Evolutionary conservation across 2,888 invertebrate genomes (phyloP).

Genomic region (Ctenicera cuprea): DNA sequence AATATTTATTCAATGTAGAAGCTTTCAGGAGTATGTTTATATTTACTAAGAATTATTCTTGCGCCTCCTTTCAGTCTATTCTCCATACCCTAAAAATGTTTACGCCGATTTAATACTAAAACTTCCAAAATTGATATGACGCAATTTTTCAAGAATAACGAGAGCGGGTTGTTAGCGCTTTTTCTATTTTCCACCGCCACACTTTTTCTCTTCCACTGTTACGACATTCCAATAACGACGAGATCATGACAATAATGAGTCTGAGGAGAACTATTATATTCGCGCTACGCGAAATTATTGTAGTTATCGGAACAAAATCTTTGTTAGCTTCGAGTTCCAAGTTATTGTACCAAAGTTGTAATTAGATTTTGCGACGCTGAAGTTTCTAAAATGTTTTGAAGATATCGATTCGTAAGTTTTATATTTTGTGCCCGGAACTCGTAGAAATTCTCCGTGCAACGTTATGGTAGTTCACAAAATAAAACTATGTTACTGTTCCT

Average conservation of each 20-base stretch:
- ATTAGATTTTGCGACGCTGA: constrained; percentile 58
- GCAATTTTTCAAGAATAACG: constrained; percentile 37
- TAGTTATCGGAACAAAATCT: constrained; percentile 59
- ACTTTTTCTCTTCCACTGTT: constrained; percentile 29
- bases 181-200: constrained; percentile 26
- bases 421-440: constrained; percentile 34
- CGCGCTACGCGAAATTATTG: constrained; percentile 56
- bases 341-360: constrained; percentile 58
- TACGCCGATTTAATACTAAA: background rate
- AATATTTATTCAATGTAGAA: background rate
- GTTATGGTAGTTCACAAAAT: constrained; percentile 1
- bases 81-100: too few species aligned
- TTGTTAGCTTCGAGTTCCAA: constrained; percentile 56
- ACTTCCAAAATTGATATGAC: constrained; percentile 20
- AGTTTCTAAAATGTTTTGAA: constrained; percentile 55
- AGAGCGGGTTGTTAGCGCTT: constrained; percentile 8
- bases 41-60: too few species aligned
- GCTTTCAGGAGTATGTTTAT: too few species aligned
- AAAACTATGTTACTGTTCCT: background rate
- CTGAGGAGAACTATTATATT: constrained; percentile 60
- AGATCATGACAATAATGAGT: constrained; percentile 59
- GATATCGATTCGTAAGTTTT: constrained; percentile 45
- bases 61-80: too few species aligned
- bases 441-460: constrained; percentile 11
- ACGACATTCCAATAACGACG: constrained; percentile 50